A percentile compares a stretch with the other conserved stretches of the same genome.
phyloP scores from a whole-genome alignment of 2,888 invertebrate genomes.

The Eucriotettix oculatus region DNA sequence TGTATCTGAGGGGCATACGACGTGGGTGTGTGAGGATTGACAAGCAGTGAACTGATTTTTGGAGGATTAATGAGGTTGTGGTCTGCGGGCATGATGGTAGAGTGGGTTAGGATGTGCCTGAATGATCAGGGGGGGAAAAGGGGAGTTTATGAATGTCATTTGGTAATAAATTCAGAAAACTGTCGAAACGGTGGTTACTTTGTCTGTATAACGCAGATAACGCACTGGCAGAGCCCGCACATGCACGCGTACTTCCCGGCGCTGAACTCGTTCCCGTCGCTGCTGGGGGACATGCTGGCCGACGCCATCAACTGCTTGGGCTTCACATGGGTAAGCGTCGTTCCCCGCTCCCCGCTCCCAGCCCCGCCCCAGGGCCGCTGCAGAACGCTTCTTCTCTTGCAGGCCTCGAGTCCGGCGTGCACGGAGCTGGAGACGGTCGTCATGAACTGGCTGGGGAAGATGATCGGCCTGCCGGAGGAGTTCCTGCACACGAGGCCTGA shows the following conservation, averaged over 20 bases:
- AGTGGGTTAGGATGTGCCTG: no score
- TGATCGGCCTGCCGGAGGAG: conserved; percentile 84
- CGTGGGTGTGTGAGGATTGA: no score
- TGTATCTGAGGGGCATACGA: no score
- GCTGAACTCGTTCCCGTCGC: conserved; percentile 80
- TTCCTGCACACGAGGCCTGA: conserved; percentile 68
- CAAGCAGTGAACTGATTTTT: no score
- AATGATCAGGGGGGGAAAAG: no score
- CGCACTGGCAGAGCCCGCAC: conserved; percentile 92
- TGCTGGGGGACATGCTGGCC: conserved; percentile 90
- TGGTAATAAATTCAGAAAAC: no score
- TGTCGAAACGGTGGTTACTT: no score
- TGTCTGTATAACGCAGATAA: conserved; percentile 32
- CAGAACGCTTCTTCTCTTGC: conserved; percentile 4
- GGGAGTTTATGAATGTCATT: no score
- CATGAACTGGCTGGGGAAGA: conserved; percentile 96
- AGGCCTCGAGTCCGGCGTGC: conserved; percentile 95
- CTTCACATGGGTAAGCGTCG: conserved; percentile 79
- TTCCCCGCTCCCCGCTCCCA: background rate
- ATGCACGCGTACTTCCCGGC: conserved; percentile 99
- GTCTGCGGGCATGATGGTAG: no score
- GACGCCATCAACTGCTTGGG: conserved; percentile 88
- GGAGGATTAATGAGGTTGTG: no score
- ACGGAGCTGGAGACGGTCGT: conserved; percentile 95
- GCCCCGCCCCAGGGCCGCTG: background rate